Conservation (phyloP, 2,888 invertebrate species). For the Aphodius sticticus region DNA sequence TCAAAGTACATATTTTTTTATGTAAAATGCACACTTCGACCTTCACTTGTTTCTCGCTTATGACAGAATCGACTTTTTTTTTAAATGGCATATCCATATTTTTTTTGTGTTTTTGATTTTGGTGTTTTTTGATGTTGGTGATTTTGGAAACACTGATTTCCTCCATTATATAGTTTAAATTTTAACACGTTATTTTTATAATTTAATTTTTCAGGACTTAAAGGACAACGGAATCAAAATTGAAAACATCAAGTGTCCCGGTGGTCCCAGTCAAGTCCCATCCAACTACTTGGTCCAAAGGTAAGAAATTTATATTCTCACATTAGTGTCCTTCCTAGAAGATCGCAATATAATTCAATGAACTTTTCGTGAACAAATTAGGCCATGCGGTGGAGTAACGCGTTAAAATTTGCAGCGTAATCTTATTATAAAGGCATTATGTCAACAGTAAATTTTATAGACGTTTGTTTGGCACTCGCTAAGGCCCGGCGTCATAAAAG, state of each 20-base stretch:
- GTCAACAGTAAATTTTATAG: constrained; percentile 13
- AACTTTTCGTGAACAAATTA: too few relatives aligned
- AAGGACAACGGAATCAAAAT: constrained; percentile 1
- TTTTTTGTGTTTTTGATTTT: too few relatives aligned
- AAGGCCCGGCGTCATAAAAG: background rate
- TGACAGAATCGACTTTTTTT: too few relatives aligned
- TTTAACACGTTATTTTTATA: background rate
- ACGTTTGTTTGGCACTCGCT: background rate
- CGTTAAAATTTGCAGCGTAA: background rate
- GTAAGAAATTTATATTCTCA: background rate
- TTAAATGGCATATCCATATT: too few relatives aligned
- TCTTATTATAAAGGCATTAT: background rate
- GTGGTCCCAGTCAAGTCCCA: constrained; percentile 24
- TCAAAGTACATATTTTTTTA: too few relatives aligned
- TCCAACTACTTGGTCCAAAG: background rate
- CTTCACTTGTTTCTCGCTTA: too few relatives aligned
- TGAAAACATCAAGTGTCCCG: constrained; percentile 21
- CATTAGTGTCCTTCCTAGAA: too few relatives aligned
- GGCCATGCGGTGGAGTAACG: background rate
- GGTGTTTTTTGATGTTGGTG: too few relatives aligned
- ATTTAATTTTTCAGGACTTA: constrained; percentile 11
- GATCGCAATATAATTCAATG: too few relatives aligned
- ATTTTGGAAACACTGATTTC: too few relatives aligned
- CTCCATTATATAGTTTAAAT: too few relatives aligned
- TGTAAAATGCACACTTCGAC: too few relatives aligned